Conservation (phyloP, 1,140 invertebrate species). For the Wasmannia auropunctata region DNA sequence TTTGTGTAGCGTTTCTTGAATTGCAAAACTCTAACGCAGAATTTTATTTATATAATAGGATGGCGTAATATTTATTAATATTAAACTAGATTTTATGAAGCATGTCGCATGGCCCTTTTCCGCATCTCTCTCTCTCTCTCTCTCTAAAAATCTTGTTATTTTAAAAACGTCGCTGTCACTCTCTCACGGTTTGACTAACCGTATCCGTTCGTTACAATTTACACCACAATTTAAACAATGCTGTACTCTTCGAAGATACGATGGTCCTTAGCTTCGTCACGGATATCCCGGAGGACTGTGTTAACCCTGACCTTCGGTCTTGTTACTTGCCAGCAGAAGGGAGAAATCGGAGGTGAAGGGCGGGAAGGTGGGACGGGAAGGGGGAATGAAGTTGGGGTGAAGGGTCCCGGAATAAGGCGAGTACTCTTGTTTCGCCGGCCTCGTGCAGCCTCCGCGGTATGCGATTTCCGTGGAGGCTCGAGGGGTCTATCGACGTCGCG, state of each 20-base stretch:
- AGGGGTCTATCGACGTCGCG: conserved; percentile 44
- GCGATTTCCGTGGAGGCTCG: conserved; percentile 51
- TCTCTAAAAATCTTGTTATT: neutral
- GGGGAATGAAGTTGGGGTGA: conserved; percentile 21
- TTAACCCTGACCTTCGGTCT: conserved; percentile 64
- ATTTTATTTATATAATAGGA: neutral
- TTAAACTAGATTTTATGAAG: neutral
- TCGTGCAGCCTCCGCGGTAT: conserved; percentile 33
- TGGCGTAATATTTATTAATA: neutral
- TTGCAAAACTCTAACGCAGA: neutral
- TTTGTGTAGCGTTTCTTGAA: neutral
- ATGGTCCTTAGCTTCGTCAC: conserved; percentile 27
- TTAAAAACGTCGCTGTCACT: neutral
- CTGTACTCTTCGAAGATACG: conserved; percentile 13
- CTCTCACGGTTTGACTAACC: neutral
- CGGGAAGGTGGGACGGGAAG: neutral
- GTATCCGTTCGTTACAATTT: neutral
- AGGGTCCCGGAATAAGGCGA: conserved; percentile 54
- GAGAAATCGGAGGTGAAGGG: conserved; percentile 18
- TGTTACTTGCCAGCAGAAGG: conserved; percentile 44
- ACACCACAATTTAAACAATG: neutral
- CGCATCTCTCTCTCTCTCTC: too few relatives aligned
- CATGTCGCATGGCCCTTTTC: too few relatives aligned
- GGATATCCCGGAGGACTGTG: conserved; percentile 36
- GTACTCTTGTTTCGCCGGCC: conserved; percentile 44